Base-by-base conservation (phyloP, 2,113 vertebrate genomes). In the Sisor rabdophorus region DNA sequence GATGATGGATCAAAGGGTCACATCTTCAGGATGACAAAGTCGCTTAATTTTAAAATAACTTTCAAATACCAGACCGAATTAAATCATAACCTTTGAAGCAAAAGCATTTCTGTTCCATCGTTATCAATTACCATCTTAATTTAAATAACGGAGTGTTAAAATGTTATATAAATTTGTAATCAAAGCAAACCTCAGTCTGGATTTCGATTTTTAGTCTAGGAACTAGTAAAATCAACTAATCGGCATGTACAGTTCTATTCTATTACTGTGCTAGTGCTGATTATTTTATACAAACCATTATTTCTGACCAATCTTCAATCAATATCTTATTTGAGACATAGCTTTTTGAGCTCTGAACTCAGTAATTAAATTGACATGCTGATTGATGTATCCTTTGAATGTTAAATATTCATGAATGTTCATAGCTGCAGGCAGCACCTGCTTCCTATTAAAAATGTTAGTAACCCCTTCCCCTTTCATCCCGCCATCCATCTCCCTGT, bases 321-420 rank as follows among this genome's bases (percentile, higher is more conserved):
- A 4, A 55, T 24, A 22, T n/a, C 20, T 20, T 11, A n/a, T n/a
- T n/a, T n/a, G n/a, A n/a, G n/a, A n/a, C n/a, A n/a, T n/a, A n/a
- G n/a, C n/a, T 11, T 26, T 68, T 19, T 26, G 65, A 68, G 65
- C 47, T 67, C 64, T 48, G 15, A 16, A 24, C 13, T 2, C 64
- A 68, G 64, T 50, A 68, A 68, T 68, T 15, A 50, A 68, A 50
- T 52, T 28, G 65, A 52, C 65, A 52, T 69, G 65, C 65, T 69
- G 65, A 69, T 69, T 69, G 65, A 69, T 69, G 65, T 69, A 52
- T 52, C 65, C 17, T 69, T 17, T 20, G 28, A 52, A 30, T 30
- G 24, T 52, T 69, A 52, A 69, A 69, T 69, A 69, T 69, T 69
- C 65, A 69, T 69, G 47, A 52, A 17, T 20, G 47, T 30, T 22